Conservation (phyloP, 2,797 vertebrate genomes). For the Urosaurus nigricauda region DNA sequence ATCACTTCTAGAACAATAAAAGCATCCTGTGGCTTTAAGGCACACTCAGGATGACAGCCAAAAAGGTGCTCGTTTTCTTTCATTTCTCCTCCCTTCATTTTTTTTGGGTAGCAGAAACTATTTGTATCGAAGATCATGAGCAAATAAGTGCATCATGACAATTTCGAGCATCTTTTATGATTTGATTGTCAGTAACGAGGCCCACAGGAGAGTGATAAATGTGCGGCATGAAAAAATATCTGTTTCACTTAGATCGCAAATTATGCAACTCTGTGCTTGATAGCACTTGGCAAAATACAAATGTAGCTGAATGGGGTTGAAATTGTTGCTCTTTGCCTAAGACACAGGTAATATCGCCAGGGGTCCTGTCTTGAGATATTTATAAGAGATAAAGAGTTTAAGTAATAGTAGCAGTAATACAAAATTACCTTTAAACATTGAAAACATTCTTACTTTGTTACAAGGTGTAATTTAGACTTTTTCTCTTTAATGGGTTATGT, state of each 20-base stretch:
- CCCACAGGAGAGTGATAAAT: slow-evolving; percentile 88
- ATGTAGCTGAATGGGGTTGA: slow-evolving; percentile 95
- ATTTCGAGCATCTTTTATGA: slow-evolving; percentile 84
- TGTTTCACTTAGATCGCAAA: slow-evolving; percentile 84
- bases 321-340: slow-evolving; percentile 94
- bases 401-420: slow-evolving; percentile 97
- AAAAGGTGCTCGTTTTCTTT: slow-evolving; percentile 64
- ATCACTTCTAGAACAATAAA: slow-evolving; percentile 29
- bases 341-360: slow-evolving; percentile 93
- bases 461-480: slow-evolving; percentile 87
- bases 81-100: neutral
- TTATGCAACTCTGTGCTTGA: slow-evolving; percentile 84
- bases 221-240: slow-evolving; percentile 84
- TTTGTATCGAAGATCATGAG: slow-evolving; percentile 82
- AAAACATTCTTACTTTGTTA: slow-evolving; percentile 91
- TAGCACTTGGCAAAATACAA: slow-evolving; percentile 93
- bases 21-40: slow-evolving; percentile 74
- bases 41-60: slow-evolving; percentile 64
- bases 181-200: slow-evolving; percentile 84
- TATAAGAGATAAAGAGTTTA: slow-evolving; percentile 96
- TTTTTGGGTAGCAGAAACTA: slow-evolving; percentile 75
- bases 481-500: slow-evolving; percentile 84
- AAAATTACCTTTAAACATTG: slow-evolving; percentile 97
- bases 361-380: slow-evolving; percentile 94
- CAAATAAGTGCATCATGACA: slow-evolving; percentile 83